Base-by-base conservation (phyloP, 2,113 vertebrate genomes). In the Notarius lentiginosus region DNA sequence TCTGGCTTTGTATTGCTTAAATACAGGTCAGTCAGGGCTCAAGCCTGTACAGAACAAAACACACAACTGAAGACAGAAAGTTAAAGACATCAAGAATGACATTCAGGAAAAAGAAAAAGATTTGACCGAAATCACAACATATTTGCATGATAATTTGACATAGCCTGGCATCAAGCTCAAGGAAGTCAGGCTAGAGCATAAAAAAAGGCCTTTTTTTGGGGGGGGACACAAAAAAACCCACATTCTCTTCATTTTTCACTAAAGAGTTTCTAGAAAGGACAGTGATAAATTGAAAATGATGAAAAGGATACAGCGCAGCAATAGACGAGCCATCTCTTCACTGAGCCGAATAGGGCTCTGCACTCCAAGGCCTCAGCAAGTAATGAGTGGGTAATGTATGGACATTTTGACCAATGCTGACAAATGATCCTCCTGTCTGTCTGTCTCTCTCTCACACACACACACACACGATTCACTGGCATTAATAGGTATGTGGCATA, bases 1-100 rank as follows among this genome's bases (percentile, higher is more conserved):
- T 84, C 79, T 20, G 84, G 82, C 75, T 86, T 88, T 1, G 82
- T 90, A 90, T 90, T 90, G 89, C 89, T 90, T 87, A 70, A 82
- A 90, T 87, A 90, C 87, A 88, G 58, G 61, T 84, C 55, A 81
- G 53, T 83, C 84, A 84, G 56, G 72, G 53, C 63, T 34, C 20
- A 49, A 24, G 53, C 22, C 61, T 70, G 24, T 24, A 87, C 30
- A 83, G 68, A 27, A 84, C 80, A 72, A 41, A 60, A 82, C 68
- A 58, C 68, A 70, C 17, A 2, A n/a, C 9, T 14, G 24, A 22
- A 84, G 60, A 65, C 22, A n/a, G 15, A 77, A 60, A 18, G 66
- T 20, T 79, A 1, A 56, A 79, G 53, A 79, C 77, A 30, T 79
- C 27, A 12, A 60, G 53, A 70, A 47, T 0, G 20, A 41, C 4